Percentiles rank a stretch among this genome's conserved stretches.
These are phyloP conservation scores for Hypotaenidia okinawae DNA, from an alignment of 2,797 vertebrate genomes.

Conservation along the genomic window DNA sequence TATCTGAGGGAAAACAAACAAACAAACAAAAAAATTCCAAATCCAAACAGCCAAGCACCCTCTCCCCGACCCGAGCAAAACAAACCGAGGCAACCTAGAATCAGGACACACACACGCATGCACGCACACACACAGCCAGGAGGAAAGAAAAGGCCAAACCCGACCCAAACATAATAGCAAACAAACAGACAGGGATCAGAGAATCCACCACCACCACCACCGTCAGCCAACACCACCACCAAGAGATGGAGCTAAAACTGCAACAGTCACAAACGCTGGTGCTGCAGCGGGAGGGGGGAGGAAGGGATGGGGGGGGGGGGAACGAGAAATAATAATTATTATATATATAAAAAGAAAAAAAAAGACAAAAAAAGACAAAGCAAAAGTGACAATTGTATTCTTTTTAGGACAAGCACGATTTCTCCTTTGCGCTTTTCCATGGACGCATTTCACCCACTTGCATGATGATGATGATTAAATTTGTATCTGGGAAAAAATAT, in stretches of 20 bases:
- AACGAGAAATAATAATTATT: slow-evolving; percentile 74
- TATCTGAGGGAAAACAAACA: slow-evolving; percentile 84
- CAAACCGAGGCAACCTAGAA: slow-evolving; percentile 64
- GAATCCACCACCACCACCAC: slow-evolving; percentile 55
- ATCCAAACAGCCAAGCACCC: slow-evolving; percentile 20
- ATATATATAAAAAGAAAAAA: slow-evolving; percentile 70
- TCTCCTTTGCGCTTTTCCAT: slow-evolving; percentile 93
- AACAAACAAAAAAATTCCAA: slow-evolving; percentile 79
- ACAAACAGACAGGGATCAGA: slow-evolving; percentile 68
- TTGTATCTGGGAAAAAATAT: slow-evolving; percentile 88
- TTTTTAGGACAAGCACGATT: slow-evolving; percentile 92
- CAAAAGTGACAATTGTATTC: slow-evolving; percentile 80
- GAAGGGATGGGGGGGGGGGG: background rate
- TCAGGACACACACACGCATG: slow-evolving; percentile 67
- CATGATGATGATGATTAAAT: slow-evolving; percentile 88
- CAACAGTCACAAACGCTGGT: slow-evolving; percentile 80
- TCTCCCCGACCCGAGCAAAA: slow-evolving; percentile 28
- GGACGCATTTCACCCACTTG: slow-evolving; percentile 92
- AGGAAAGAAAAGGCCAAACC: slow-evolving; percentile 59
- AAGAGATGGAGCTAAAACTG: slow-evolving; percentile 85
- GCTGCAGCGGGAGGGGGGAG: slow-evolving; percentile 73
- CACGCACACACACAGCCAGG: slow-evolving; percentile 47
- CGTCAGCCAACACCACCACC: slow-evolving; percentile 69
- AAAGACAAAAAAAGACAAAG: slow-evolving; percentile 49
- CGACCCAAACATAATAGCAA: slow-evolving; percentile 68